Evolutionary conservation across 2,888 invertebrate species (phyloP), one percentile per base, ranked within the genome.

Genomic region (Eupsilia transversa): DNA sequence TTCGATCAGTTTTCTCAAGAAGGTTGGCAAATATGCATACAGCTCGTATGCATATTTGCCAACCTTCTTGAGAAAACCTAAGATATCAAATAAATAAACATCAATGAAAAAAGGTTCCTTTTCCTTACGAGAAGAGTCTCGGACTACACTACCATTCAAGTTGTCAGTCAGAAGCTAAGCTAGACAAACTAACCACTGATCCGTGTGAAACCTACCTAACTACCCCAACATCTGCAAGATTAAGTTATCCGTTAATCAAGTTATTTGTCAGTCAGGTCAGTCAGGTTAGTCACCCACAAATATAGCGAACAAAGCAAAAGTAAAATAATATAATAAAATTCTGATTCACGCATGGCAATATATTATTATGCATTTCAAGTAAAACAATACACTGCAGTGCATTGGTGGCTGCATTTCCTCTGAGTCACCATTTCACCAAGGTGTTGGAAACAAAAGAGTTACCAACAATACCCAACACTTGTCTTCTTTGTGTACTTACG

Each of bases 381-480:
- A 61, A 80, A 83, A 84, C 84, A 80, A 84, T 84, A 27, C 49
- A 2, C 63, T 41, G 54, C 82, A 54, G 57, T 63, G 69, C 49
- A 38, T 57, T 67, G 49, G 1, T 67, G 49, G 1, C 35, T 66
- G 57, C 73, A 66, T 68, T 75, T 69, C 68, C 67, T 41, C 27
- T 46, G 63, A 83, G 61, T 83, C 56, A 75, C 43, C 35, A n/a
- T 79, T 57, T 83, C 56, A 75, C 43, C 35, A n/a, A 61, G 75
- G 57, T 69, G 66, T 17, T 17, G 67, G 27, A 49, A 65, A 82
- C 84, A 82, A 82, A 84, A 77, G 81, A 72, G n/a, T 10, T 1
- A 0, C 30, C 35, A 46, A 69, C 72, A 76, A 43, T 72, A 66
- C 75, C 64, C 67, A 82, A 82, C 81, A 72, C 52, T 70, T 77